Evolutionary conservation across 2,797 vertebrate genomes (phyloP), one percentile per base, ranked within the genome.

Genomic region (Caiman crocodilus): DNA sequence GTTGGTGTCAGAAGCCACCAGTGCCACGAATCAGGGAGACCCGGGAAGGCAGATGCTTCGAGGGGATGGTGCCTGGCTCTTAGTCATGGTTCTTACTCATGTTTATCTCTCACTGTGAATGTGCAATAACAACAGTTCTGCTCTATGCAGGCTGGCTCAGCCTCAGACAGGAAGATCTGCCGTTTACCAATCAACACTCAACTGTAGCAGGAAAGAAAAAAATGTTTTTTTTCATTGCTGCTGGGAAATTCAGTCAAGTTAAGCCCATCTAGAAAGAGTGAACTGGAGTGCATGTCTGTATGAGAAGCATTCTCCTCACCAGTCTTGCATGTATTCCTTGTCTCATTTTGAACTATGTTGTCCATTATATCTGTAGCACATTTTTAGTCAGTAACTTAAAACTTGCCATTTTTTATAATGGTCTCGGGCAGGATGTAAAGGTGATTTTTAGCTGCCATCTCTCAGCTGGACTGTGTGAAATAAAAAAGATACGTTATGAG

Each of bases 101-200:
- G 96, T 97, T 97, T 97, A 91, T 96, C 96, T 95, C 93, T 95
- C 84, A 93, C 95, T 96, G 90, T 67, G 93, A 97, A 96, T 94
- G 96, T 96, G 95, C 95, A 93, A 92, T 95, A 95, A 95, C 94
- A 97, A 96, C 96, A 97, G 84, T 95, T 95, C 94, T 96, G 95
- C 97, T 97, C 95, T 88, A 95, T 94, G 94, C 96, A 96, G 95
- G 87, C 96, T 97, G 97, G 95, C 96, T 97, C 94, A 94, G 96
- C 94, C 96, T 97, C 94, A 82, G 85, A 93, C 89, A 87, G 92
- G 92, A 85, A 94, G 95, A 90, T 92, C 94, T 92, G 85, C 85
- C 90, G 92, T 96, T 96, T 94, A 93, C 95, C 94, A 94, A 92
- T 94, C 93, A 94, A 94, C 95, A 94, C 92, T 94, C 89, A 93